These are phyloP conservation scores for Sesamia inferens DNA, from an alignment of 2,888 invertebrate species.

Conservation along the genomic window DNA sequence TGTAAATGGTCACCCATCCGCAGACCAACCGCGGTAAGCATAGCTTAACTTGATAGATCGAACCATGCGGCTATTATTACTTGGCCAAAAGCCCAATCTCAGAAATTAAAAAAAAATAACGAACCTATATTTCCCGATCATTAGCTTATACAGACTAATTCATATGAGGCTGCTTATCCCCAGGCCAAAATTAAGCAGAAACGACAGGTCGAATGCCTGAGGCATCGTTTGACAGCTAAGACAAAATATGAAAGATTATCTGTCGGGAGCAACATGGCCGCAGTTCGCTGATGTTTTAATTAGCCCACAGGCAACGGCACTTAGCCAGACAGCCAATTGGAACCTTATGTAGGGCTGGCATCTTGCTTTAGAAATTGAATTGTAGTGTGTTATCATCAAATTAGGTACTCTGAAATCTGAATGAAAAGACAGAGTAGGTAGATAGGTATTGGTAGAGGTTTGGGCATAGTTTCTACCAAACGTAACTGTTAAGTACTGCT, in stretches of 20 bases:
- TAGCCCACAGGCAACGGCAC: constrained; percentile 87
- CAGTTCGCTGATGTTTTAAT: constrained; percentile 85
- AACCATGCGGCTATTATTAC: too few species aligned
- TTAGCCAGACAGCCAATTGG: constrained; percentile 82
- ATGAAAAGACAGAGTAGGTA: too few species aligned
- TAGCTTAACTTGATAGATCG: too few species aligned
- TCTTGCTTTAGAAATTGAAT: neutral
- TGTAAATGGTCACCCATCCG: too few species aligned
- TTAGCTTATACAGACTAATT: constrained; percentile 49
- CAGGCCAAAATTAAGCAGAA: constrained; percentile 45
- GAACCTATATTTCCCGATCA: constrained; percentile 28
- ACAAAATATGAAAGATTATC: constrained; percentile 89
- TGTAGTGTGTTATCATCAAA: neutral
- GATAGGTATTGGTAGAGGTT: neutral
- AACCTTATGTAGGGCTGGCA: constrained; percentile 76
- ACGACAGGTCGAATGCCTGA: constrained; percentile 58
- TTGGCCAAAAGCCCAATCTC: neutral
- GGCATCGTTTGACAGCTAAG: constrained; percentile 80
- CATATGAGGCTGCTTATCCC: constrained; percentile 21
- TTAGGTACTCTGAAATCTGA: too few species aligned
- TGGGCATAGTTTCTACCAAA: neutral
- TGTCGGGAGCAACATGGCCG: constrained; percentile 78
- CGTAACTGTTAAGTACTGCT: neutral
- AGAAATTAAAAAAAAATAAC: neutral
- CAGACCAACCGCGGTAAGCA: too few species aligned